Base-by-base conservation (phyloP, 30 jellyfish, hydroid and myxozoan species). In the Aurelia sp. region DNA sequence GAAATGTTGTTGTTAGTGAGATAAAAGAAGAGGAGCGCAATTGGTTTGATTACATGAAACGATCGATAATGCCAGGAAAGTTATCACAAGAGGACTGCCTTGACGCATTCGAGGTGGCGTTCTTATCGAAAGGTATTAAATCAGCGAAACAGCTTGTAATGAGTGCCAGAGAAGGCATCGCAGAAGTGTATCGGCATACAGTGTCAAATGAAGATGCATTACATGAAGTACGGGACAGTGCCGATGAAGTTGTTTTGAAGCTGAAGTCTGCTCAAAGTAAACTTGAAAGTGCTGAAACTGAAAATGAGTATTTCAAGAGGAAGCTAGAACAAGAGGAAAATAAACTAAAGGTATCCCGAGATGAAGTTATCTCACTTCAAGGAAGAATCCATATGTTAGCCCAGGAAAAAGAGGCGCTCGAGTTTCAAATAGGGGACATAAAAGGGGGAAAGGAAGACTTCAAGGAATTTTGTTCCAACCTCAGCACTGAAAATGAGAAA, bases 361-460 rank as follows among this genome's bases (percentile, higher is more conserved):
- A 90, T 68, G 99, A 95, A 66, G 88, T 95, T 50, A 62, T 84
- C 13, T 68, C 98, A 13, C 41, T 77, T 20, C 97, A 89, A 72
- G 76, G 86, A 17, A 91, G 99, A 16, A 47, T 95, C 1, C 91
- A 74, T 63, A 80, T 73, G 88, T 33, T 81, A 67, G 88, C 84
- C 11, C 83, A 76, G 11, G 99, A 95, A 72, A 92, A 90, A 71
- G 90, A 95, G 15, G 91, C 90, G 13, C 71, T 90, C 1, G 84
- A 87, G 64, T 67, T 85, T 63, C 98, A 95, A 35, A 80, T 79
- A 16, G 71, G 68, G n/a, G 93, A 78, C 62, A 67, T 95, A 82
- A 85, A 76, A 66, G 97, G 96, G 13, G 97, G 98, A 40, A 90
- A 89, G 80, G 96, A 85, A 20, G 95, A 90, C 64, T 79, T 76